These are phyloP conservation scores for Drosophila monieri DNA, from an alignment of 2,888 invertebrate species.

Conservation along the genomic window DNA sequence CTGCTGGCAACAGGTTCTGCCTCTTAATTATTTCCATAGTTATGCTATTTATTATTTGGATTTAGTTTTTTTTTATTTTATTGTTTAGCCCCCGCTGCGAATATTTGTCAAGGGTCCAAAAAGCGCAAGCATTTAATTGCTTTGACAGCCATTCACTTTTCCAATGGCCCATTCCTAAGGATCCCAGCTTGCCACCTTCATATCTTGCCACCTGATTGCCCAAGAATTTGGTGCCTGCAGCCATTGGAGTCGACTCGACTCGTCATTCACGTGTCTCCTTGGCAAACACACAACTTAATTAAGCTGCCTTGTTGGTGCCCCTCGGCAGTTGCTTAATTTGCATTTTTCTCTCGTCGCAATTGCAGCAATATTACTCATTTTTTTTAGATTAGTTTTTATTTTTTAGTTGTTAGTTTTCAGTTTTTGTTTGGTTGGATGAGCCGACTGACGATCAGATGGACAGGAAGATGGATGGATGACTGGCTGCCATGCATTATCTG, in stretches of 20 bases:
- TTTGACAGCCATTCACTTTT: constrained; percentile 66
- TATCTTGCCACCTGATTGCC: constrained; percentile 51
- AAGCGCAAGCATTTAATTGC: constrained; percentile 61
- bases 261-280: constrained; percentile 28
- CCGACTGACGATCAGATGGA: constrained; percentile 7
- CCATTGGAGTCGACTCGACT: constrained; percentile 5
- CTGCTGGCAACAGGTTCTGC: constrained; percentile 54
- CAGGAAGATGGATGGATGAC: constrained; percentile 3
- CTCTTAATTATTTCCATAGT: constrained; percentile 31
- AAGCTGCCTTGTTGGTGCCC: constrained; percentile 40
- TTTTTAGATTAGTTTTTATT: neutral
- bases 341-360: constrained; percentile 31
- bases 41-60: constrained; percentile 3
- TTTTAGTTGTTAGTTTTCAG: neutral
- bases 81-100: neutral
- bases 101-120: constrained; percentile 52
- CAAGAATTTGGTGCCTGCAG: constrained; percentile 48
- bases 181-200: constrained; percentile 51
- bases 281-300: constrained; percentile 54
- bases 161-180: constrained; percentile 12
- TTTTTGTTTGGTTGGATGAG: neutral
- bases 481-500: neutral
- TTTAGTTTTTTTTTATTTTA: neutral
- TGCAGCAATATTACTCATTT: neutral
- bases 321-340: constrained; percentile 54